These are phyloP conservation scores for Sebastes minor DNA, from an alignment of 2,797 vertebrate species.

Conservation along the genomic window DNA sequence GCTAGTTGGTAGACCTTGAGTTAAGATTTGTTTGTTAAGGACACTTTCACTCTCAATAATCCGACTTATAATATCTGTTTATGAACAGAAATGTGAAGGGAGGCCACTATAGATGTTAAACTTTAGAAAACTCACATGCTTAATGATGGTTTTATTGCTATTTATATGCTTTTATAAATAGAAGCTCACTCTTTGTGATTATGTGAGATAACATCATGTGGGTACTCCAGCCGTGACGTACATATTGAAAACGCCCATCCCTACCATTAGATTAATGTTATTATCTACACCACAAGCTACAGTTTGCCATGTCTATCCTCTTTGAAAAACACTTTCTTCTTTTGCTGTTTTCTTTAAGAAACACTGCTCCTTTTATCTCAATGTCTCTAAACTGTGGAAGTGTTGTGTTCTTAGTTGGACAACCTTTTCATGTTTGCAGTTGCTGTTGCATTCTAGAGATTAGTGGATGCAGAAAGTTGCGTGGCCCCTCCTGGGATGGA, in stretches of 20 bases:
- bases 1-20: neutral
- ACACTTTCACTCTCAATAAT: neutral
- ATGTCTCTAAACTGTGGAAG: neutral
- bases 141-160: neutral
- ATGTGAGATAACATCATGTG: neutral
- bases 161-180: neutral
- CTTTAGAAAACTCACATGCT: neutral
- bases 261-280: neutral
- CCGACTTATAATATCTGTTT: neutral
- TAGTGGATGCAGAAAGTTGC: conserved; percentile 42
- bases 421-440: conserved; percentile 34
- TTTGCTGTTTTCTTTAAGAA: neutral
- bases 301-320: neutral
- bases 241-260: neutral
- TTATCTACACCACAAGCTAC: neutral
- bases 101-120: neutral
- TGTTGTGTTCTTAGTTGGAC: neutral
- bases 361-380: neutral
- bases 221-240: neutral
- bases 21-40: neutral
- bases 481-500: conserved; percentile 52
- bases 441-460: conserved; percentile 25
- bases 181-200: neutral
- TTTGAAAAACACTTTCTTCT: neutral
- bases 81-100: neutral